These are phyloP conservation scores for Bungarus multicinctus DNA, from an alignment of 2,113 vertebrate genomes.

Conservation along the genomic window DNA sequence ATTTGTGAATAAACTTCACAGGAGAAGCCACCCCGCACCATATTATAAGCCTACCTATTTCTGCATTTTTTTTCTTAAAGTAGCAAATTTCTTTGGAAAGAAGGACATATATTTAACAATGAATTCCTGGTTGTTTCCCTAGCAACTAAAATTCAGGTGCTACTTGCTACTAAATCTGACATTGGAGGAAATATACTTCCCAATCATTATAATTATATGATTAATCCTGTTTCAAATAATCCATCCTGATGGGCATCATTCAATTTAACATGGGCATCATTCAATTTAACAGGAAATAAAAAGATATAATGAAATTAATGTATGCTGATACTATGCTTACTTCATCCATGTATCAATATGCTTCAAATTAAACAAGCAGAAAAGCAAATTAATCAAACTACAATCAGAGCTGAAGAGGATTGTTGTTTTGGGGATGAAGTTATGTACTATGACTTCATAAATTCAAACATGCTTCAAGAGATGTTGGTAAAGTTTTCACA, in stretches of 20 bases:
- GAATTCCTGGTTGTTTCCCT: background rate
- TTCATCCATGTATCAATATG: conserved; percentile 18
- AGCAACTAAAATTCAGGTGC: background rate
- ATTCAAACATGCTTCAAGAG: background rate
- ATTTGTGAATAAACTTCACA: background rate
- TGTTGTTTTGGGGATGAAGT: background rate
- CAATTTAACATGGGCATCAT: conserved; percentile 46
- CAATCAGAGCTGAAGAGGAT: conserved; percentile 24
- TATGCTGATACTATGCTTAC: conserved; percentile 9
- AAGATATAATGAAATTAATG: background rate
- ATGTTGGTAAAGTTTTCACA: background rate
- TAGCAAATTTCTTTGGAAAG: background rate
- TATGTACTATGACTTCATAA: background rate
- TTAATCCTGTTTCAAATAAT: background rate
- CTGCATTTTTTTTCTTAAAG: background rate
- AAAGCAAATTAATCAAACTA: conserved; percentile 13
- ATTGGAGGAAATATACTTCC: background rate
- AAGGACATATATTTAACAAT: background rate
- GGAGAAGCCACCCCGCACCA: background rate
- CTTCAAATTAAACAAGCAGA: conserved; percentile 18
- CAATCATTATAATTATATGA: background rate
- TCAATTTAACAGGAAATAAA: conserved; percentile 28
- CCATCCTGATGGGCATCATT: background rate
- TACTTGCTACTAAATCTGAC: background rate
- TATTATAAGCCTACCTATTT: background rate